Percentiles rank a stretch among this genome's conserved stretches.
Evolutionary conservation across 2,888 invertebrate species (phyloP).

Genomic region (Dryocosmus kuriphilus): DNA sequence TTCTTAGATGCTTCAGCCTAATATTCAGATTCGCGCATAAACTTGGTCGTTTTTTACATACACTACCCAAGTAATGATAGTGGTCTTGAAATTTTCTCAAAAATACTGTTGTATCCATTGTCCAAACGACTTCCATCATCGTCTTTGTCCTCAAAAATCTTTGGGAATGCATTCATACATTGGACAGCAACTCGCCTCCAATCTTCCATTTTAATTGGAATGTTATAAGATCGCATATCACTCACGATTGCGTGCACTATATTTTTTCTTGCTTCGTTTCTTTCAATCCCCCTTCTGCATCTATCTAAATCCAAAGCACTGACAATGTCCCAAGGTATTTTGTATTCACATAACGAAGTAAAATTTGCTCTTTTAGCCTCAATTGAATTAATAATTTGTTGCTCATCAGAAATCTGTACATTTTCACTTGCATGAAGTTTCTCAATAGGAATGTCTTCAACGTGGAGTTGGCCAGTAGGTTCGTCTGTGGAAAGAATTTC

Average conservation of each 20-base stretch:
- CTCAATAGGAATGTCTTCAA: too few species aligned
- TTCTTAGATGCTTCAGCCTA: not conserved
- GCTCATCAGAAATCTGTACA: too few species aligned
- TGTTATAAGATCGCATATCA: not conserved
- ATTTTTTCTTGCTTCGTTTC: not conserved
- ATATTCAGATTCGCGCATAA: not conserved
- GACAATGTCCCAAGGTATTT: not conserved
- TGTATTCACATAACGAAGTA: not conserved
- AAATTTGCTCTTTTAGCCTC: not conserved
- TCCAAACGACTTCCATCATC: not conserved
- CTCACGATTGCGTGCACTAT: not conserved
- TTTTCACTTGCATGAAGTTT: too few species aligned
- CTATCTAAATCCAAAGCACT: slow-evolving; percentile 3
- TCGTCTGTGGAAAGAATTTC: too few species aligned
- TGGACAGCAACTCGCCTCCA: too few species aligned
- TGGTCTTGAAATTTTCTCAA: not conserved
- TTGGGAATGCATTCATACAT: too few species aligned
- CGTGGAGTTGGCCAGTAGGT: too few species aligned
- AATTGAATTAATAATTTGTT: too few species aligned
- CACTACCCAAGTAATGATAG: not conserved
- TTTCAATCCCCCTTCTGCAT: not conserved
- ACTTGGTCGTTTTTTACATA: not conserved
- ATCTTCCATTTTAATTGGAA: too few species aligned
- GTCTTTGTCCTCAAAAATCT: not conserved
- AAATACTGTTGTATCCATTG: not conserved